Evolutionary conservation across 2,888 invertebrate species (phyloP), one percentile per base, ranked within the genome.

Genomic region (Dilophus febrilis): DNA sequence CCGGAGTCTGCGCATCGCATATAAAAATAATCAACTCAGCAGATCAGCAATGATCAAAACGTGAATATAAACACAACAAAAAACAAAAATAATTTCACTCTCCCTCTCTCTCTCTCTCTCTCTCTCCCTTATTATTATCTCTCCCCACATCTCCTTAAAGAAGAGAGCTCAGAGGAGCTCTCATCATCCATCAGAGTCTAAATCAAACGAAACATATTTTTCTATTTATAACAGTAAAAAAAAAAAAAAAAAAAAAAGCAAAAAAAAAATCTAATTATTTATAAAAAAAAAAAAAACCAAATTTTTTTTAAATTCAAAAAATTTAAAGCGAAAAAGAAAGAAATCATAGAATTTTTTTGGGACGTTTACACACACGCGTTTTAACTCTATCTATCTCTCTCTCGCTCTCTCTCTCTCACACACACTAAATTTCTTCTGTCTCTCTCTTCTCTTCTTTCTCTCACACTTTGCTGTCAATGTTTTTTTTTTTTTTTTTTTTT

Each of bases 361-460:
- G 43, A 40, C 40, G 43, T 36, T 36, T 40, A 43, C 43, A 43
- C 43, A 43, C 42, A 31, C 32, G 35, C 17, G 30, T 19, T 35
- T 35, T 41, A 13, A 26, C 4, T 13, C 37, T 41, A n/a, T 26
- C 16, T 37, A 31, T 37, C 26, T 37, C 16, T 16, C 32, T 37
- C 3, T 16, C 26, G 16, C n/a, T 17, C 14, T 32, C n/a, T 38
- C 31, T 31, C 31, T 31, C n/a, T 32, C 17, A 6, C 11, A n/a
- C 29, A 30, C 13, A 19, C 27, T 11, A 6, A n/a, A 33, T 18
- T 17, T 17, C 10, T 19, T 19, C 35, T 22, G 3, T 13, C 22
- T 3, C 35, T 11, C 10, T 22, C 12, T 14, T 22, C 12, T 3
- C 26, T 13, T 12, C 35, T 12, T 22, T 11, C 26, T 4, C 17